Conservation (phyloP, 1,140 invertebrate species). For the Pararge aegeria region DNA sequence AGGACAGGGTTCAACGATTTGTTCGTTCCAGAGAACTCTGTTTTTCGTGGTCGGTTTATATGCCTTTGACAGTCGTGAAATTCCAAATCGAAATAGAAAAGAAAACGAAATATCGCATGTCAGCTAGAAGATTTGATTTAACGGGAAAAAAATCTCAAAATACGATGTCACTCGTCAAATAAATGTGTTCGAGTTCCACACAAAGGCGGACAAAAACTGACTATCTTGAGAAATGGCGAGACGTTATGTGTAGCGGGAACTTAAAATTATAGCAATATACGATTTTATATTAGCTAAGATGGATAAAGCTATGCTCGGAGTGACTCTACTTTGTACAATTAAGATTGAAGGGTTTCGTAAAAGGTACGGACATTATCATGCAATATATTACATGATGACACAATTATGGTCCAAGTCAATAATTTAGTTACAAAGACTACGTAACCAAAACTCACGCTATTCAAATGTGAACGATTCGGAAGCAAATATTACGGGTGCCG, state of each 20-base stretch:
- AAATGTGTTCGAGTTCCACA: constrained; percentile 24
- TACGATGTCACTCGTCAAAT: constrained; percentile 29
- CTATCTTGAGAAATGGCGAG: constrained; percentile 19
- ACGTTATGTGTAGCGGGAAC: constrained; percentile 11
- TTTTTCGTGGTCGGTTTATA: neutral
- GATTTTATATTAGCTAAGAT: no score
- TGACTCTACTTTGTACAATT: no score
- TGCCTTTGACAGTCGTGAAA: neutral
- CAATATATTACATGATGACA: no score
- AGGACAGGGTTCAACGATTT: no score
- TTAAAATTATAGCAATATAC: constrained; percentile 11
- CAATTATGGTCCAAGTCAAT: no score
- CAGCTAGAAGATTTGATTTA: constrained; percentile 5
- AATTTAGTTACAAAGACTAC: no score
- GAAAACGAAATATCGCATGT: neutral
- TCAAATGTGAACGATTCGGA: no score
- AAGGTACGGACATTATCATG: no score
- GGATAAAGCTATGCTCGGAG: no score
- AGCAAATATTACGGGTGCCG: no score
- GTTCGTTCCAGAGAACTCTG: neutral
- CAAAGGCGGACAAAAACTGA: constrained; percentile 24
- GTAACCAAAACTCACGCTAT: no score
- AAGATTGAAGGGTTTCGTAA: no score
- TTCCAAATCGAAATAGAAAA: neutral
- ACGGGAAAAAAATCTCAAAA: constrained; percentile 22